Base-by-base conservation (phyloP, 92 coral and sea anemone genomes). In the Nematostella vectensis region DNA sequence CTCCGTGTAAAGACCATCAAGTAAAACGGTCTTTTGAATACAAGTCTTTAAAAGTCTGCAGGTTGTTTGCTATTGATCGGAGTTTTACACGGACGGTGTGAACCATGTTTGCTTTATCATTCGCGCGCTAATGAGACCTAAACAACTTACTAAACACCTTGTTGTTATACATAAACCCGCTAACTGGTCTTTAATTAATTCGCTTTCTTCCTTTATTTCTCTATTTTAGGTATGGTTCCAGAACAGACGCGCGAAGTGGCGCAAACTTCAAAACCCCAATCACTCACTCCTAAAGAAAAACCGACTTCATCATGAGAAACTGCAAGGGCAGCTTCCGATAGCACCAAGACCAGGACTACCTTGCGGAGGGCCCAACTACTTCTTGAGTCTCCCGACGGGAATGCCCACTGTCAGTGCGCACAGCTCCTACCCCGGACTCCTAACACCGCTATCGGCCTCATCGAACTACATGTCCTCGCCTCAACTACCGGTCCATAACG, bases 161-260 rank as follows among this genome's bases (percentile, higher is more conserved):
- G n/a, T n/a, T n/a, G n/a, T n/a, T n/a, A n/a, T n/a, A n/a, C n/a
- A n/a, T n/a, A n/a, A n/a, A n/a, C n/a, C n/a, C n/a, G n/a, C n/a
- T n/a, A n/a, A n/a, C n/a, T n/a, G n/a, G n/a, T n/a, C n/a, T n/a
- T n/a, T n/a, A n/a, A n/a, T n/a, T n/a, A n/a, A n/a, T n/a, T n/a
- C n/a, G n/a, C n/a, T n/a, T n/a, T n/a, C n/a, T n/a, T n/a, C n/a
- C n/a, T n/a, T n/a, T 29, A 20, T 29, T 59, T 50, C 40, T 10
- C 37, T 29, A 36, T 27, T 25, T 39, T 21, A 91, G 99, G 99
- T 93, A 38, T 93, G 99, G 99, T 93, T 93, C 45, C 99, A 93
- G 60, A 93, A 93, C 60, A 75, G 99, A 47, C 57, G 99, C 63
- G 99, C 99, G 1, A 93, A 93, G 48, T 93, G 99, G 99, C 87